Base-by-base conservation (phyloP, 1,140 invertebrate genomes). In the Pissodes strobi region DNA sequence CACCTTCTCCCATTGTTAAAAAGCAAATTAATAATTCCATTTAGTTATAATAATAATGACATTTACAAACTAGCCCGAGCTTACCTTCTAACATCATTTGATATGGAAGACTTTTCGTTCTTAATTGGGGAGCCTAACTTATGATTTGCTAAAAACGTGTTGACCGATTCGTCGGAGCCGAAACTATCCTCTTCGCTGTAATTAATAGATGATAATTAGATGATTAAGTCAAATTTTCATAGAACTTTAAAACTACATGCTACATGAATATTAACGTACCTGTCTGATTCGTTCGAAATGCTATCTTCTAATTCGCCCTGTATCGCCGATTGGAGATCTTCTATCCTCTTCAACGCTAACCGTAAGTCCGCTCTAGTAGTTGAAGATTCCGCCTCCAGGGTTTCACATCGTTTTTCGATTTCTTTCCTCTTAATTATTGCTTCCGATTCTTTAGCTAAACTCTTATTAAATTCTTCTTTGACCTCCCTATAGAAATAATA, bases 251-350 rank as follows among this genome's bases (percentile, higher is more conserved):
- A n/a, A n/a, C n/a, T n/a, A n/a, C 3, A 8, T 43, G 22, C 12
- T n/a, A 46, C 23, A 63, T n/a, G 41, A 39, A 46, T 41, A 37
- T 30, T 3, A 18, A 37, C 43, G 70, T 75, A 86, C 84, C 85
- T 86, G 62, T 87, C 85, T 57, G 84, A 85, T 68, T 85, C 85
- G 62, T 86, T 85, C 38, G 79, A 81, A 25, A 80, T 83, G n/a
- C 77, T 82, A 71, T 85, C 83, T 56, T 88, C 87, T 52, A 88
- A 81, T 58, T 88, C 86, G 2, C 85, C 91, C 72, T 92, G 88
- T 74, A 94, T 88, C n/a, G 91, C 91, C 69, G 87, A 85, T 70
- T 93, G 91, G 6, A 94, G 78, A 78, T 94, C 92, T 45, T 91
- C 88, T 64, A 94, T 92, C 70, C 92, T 82, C 75, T 93, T 90